phyloP scores from a whole-genome alignment of 2,888 invertebrate genomes.

The Troglohyphantes excavatus region DNA sequence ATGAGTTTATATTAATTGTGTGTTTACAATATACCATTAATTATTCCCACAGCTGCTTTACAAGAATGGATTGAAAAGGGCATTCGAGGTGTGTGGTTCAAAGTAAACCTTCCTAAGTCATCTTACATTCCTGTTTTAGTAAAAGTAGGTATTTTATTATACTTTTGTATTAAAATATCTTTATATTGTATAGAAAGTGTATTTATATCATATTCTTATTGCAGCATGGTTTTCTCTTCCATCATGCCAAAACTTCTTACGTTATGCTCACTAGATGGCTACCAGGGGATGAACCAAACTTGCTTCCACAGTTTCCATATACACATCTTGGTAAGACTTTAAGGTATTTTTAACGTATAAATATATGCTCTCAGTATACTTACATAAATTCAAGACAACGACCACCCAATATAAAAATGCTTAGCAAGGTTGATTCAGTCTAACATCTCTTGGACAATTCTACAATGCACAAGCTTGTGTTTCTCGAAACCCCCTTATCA shows the following conservation, averaged over 20 bases:
- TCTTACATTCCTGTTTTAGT: conserved; percentile 76
- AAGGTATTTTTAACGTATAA: not conserved
- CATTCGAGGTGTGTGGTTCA: conserved; percentile 74
- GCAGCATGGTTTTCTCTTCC: conserved; percentile 89
- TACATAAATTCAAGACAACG: no score
- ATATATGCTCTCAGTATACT: no score
- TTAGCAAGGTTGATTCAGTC: no score
- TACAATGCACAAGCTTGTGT: no score
- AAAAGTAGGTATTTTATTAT: conserved; percentile 42
- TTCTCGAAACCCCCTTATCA: no score
- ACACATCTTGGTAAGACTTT: conserved; percentile 85
- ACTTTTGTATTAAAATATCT: not conserved
- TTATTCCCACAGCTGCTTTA: conserved; percentile 55
- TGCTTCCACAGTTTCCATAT: conserved; percentile 91
- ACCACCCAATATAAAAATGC: no score
- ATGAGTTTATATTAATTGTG: no score
- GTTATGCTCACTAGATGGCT: conserved; percentile 93
- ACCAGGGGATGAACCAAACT: conserved; percentile 85
- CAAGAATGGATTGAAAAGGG: conserved; percentile 58
- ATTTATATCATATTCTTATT: conserved; percentile 9
- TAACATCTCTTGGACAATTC: no score
- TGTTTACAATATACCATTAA: no score
- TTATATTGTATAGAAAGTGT: not conserved
- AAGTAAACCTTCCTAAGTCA: conserved; percentile 64
- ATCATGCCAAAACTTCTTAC: conserved; percentile 90